These are phyloP conservation scores for Griposia aprilina DNA, from an alignment of 2,888 invertebrate species.

Conservation along the genomic window DNA sequence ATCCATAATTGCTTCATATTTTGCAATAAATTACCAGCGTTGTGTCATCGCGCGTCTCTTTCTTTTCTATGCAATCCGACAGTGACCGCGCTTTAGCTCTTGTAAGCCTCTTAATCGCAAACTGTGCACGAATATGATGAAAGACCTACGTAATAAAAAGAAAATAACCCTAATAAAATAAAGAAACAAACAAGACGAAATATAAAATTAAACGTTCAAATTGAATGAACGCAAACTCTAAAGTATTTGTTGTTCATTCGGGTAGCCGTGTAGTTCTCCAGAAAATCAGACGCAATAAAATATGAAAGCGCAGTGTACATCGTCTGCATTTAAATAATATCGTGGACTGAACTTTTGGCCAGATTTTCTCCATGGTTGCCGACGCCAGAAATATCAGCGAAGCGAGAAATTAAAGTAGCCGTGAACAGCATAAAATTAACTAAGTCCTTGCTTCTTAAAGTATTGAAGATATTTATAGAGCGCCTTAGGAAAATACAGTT, in stretches of 20 bases:
- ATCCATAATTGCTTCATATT: no score
- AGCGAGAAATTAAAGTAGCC: conserved; percentile 88
- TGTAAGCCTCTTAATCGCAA: no score
- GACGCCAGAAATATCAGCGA: conserved; percentile 86
- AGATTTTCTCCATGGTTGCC: conserved; percentile 83
- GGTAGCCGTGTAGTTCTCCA: conserved; percentile 54
- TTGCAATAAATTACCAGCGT: no score
- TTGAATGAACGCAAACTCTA: conserved; percentile 29
- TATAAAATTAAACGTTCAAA: conserved; percentile 27
- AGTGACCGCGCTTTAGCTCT: no score
- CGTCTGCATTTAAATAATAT: conserved; percentile 81
- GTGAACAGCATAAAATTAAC: conserved; percentile 89
- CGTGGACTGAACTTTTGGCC: conserved; percentile 77
- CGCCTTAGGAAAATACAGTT: conserved; percentile 20
- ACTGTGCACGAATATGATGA: background rate
- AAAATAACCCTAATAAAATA: background rate
- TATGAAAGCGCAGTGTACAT: conserved; percentile 71
- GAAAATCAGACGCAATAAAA: conserved; percentile 62
- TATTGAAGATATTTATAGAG: conserved; percentile 52
- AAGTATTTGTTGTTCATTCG: conserved; percentile 51
- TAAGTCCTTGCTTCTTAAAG: conserved; percentile 74
- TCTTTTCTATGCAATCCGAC: no score
- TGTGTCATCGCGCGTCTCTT: no score
- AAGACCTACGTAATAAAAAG: background rate
- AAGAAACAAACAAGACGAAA: conserved; percentile 3